These are phyloP conservation scores for Drosophila tsacasi DNA, from an alignment of 1,140 invertebrate species.

Conservation along the genomic window DNA sequence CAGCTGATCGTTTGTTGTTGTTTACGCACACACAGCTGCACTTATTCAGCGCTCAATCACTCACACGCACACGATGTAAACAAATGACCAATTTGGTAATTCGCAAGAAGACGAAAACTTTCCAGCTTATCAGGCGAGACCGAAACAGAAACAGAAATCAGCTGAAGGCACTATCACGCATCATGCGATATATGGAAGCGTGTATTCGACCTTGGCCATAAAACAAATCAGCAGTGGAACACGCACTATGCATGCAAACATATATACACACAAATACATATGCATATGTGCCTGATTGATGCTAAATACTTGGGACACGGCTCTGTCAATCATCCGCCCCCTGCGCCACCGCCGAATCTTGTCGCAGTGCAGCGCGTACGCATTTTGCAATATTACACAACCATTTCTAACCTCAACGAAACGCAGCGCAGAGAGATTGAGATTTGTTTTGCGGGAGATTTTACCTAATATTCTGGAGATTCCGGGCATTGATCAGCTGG, in stretches of 20 bases:
- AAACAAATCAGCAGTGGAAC: conserved; percentile 39
- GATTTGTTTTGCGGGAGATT: conserved; percentile 2
- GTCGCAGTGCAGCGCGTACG: conserved; percentile 43
- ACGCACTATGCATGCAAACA: conserved; percentile 39
- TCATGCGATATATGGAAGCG: conserved; percentile 52
- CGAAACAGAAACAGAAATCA: conserved; percentile 18
- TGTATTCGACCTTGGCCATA: conserved; percentile 52
- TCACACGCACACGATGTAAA: conserved; percentile 56
- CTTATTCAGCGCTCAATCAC: conserved; percentile 10
- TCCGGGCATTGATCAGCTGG: conserved; percentile 46
- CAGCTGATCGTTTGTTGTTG: conserved; percentile 72
- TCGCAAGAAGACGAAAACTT: conserved; percentile 12
- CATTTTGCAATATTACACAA: conserved; percentile 82
- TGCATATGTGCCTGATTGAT: conserved; percentile 13
- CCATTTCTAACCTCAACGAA: conserved; percentile 79
- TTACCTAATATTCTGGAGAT: conserved; percentile 68
- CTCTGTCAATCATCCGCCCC: conserved; percentile 34
- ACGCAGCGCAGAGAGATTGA: background rate
- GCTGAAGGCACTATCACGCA: conserved; percentile 60
- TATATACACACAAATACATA: background rate
- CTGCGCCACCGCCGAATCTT: background rate
- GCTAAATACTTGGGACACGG: conserved; percentile 40
- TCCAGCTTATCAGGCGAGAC: conserved; percentile 59
- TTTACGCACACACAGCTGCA: conserved; percentile 34
- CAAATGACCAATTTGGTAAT: conserved; percentile 34